Evolutionary conservation across 2,888 invertebrate species (phyloP).

Genomic region (Pemphredon lugubris): DNA sequence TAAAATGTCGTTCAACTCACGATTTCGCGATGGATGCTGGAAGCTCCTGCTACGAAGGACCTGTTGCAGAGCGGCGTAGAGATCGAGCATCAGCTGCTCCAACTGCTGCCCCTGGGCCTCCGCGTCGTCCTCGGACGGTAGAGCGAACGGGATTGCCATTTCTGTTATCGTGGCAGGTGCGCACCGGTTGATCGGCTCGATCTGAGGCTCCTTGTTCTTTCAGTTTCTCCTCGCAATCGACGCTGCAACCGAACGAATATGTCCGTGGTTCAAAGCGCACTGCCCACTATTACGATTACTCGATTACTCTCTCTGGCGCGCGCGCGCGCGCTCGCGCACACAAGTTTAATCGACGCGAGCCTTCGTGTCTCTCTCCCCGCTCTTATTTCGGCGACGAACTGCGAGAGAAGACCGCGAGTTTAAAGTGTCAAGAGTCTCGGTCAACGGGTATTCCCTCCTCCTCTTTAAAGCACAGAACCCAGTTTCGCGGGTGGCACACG

Average conservation of each 20-base stretch:
- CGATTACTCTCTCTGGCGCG: constrained; percentile 1
- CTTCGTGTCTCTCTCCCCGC: not conserved
- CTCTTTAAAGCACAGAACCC: not conserved
- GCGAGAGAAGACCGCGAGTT: too few species aligned
- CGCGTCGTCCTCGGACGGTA: constrained; percentile 77
- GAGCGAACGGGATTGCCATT: constrained; percentile 79
- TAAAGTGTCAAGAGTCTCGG: too few species aligned
- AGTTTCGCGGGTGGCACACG: constrained; percentile 38
- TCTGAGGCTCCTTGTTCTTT: not conserved
- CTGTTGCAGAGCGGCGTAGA: constrained; percentile 78
- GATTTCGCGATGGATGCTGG: constrained; percentile 78
- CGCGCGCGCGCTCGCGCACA: too few species aligned
- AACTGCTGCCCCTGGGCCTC: constrained; percentile 75
- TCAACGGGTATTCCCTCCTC: not conserved
- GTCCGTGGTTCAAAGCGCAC: constrained; percentile 27
- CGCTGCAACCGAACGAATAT: constrained; percentile 59
- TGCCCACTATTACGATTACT: constrained; percentile 21
- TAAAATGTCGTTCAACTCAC: constrained; percentile 72
- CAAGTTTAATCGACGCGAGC: too few species aligned
- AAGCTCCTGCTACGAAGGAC: constrained; percentile 75
- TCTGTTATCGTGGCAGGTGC: constrained; percentile 27
- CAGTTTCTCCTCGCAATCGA: not conserved
- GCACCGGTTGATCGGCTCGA: constrained; percentile 1
- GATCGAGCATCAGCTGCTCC: constrained; percentile 78
- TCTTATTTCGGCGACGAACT: too few species aligned